Conservation (phyloP, 2,888 invertebrate species). For the Proisotoma minuta region DNA sequence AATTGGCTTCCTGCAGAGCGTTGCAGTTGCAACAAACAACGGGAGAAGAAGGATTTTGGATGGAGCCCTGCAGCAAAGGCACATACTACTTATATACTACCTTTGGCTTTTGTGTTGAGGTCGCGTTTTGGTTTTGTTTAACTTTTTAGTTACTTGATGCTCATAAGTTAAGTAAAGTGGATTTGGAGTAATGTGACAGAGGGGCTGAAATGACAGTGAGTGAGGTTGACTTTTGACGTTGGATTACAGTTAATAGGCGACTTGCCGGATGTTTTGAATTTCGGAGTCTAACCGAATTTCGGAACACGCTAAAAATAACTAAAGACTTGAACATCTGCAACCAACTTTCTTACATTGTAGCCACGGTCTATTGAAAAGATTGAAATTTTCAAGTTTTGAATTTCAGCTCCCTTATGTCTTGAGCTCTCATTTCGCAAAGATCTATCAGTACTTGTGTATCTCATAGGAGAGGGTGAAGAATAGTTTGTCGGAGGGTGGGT, state of each 20-base stretch:
- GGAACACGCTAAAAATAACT: conserved; percentile 5
- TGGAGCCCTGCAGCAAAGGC: background rate
- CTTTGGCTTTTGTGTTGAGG: background rate
- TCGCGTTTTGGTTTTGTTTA: too few species aligned
- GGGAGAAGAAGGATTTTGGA: background rate
- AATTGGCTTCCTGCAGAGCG: conserved; percentile 9
- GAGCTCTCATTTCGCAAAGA: background rate
- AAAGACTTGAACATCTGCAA: background rate
- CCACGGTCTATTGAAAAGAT: background rate
- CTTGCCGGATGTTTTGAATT: conserved; percentile 6
- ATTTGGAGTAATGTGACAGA: background rate
- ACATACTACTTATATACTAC: background rate
- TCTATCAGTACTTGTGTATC: too few species aligned
- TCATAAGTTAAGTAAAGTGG: background rate
- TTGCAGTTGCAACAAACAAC: background rate
- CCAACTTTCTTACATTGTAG: background rate
- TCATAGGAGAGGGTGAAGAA: background rate
- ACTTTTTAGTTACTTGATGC: too few species aligned
- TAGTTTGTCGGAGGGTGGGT: background rate
- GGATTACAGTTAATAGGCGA: conserved; percentile 3
- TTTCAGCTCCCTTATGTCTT: too few species aligned
- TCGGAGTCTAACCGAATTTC: conserved; percentile 4
- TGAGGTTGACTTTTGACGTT: conserved; percentile 5
- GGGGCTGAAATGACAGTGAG: conserved; percentile 4
- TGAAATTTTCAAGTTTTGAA: conserved; percentile 1